phyloP scores from a whole-genome alignment of 2,113 vertebrate genomes.

The Elaphurus davidianus region DNA sequence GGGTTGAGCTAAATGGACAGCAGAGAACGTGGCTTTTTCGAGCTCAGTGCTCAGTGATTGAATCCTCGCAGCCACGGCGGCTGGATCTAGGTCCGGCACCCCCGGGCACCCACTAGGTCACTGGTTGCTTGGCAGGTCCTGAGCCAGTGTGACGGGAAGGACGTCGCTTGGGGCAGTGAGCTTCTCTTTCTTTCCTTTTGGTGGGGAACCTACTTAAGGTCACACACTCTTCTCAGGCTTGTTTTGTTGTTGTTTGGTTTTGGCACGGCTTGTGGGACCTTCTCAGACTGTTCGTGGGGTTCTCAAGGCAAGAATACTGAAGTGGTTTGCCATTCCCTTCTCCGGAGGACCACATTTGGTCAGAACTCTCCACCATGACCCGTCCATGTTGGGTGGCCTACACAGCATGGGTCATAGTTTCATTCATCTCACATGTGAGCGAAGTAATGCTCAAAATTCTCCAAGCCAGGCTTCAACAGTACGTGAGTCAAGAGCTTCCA shows the following conservation, averaged over 20 bases:
- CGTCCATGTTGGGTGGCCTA: neutral
- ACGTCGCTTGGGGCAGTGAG: neutral
- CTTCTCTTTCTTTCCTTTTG: neutral
- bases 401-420: neutral
- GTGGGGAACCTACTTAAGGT: neutral
- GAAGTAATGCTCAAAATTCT: neutral
- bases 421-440: neutral
- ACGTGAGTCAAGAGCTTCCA: neutral
- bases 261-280: neutral
- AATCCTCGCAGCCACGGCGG: neutral
- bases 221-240: neutral
- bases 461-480: neutral
- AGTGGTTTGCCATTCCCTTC: neutral
- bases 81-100: neutral
- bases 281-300: neutral
- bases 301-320: neutral
- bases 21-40: neutral
- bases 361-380: neutral
- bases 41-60: neutral
- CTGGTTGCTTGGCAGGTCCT: neutral
- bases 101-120: neutral
- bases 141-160: neutral
- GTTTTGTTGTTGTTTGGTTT: too few species aligned
- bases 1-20: neutral
- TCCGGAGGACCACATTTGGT: neutral